Percentiles rank a stretch among this genome's conserved stretches.
Evolutionary conservation across 2,797 vertebrate genomes (phyloP).

Genomic region (Zenarchopterus dispar): DNA sequence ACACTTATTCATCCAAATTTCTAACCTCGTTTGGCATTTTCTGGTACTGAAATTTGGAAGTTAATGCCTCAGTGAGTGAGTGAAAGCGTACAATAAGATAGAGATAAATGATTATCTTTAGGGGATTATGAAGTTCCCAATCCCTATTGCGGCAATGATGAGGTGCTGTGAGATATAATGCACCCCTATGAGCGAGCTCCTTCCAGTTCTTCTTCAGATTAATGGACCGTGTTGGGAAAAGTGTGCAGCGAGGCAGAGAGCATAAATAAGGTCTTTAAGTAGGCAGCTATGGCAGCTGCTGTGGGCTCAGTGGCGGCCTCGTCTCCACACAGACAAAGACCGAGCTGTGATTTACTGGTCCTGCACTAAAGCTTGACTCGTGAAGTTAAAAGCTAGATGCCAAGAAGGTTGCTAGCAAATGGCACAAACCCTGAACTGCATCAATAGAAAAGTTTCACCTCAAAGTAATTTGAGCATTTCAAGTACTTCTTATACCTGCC

Average conservation of each 20-base stretch:
- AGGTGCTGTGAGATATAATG: slow-evolving; percentile 68
- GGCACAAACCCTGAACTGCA: slow-evolving; percentile 42
- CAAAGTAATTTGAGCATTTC: slow-evolving; percentile 37
- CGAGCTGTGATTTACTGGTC: slow-evolving; percentile 72
- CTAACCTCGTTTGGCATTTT: slow-evolving; percentile 26
- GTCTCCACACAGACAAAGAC: slow-evolving; percentile 74
- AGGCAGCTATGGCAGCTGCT: slow-evolving; percentile 72
- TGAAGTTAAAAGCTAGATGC: slow-evolving; percentile 64
- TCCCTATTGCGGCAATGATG: slow-evolving; percentile 61
- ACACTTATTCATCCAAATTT: slow-evolving; percentile 54
- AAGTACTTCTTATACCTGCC: slow-evolving; percentile 40
- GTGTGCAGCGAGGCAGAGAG: slow-evolving; percentile 76
- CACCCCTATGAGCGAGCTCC: slow-evolving; percentile 71
- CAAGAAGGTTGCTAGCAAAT: slow-evolving; percentile 58
- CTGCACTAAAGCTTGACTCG: slow-evolving; percentile 54
- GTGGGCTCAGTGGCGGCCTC: slow-evolving; percentile 65
- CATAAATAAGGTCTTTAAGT: slow-evolving; percentile 81
- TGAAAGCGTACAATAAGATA: slow-evolving; percentile 5
- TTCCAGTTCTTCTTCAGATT: slow-evolving; percentile 75
- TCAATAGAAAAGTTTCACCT: slow-evolving; percentile 53
- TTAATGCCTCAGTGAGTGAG: neutral
- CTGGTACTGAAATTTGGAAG: slow-evolving; percentile 27
- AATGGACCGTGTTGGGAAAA: slow-evolving; percentile 80
- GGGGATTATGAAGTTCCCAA: slow-evolving; percentile 54
- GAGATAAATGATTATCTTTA: slow-evolving; percentile 32